Conservation (phyloP, 2,888 invertebrate genomes). For the Yponomeuta evonymella region DNA sequence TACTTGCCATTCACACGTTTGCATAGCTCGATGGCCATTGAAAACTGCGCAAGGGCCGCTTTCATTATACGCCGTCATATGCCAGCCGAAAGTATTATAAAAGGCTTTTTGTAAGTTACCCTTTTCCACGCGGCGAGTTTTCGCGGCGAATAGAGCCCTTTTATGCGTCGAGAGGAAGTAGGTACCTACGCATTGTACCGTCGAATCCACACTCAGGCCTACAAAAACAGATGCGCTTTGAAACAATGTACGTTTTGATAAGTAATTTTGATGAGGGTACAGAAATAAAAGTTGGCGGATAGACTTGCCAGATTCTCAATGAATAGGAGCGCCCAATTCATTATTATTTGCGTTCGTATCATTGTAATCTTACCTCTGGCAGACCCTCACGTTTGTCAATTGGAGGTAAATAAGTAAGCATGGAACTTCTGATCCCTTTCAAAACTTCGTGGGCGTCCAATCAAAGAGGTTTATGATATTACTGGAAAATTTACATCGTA, state of each 20-base stretch:
- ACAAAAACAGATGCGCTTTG: constrained; percentile 55
- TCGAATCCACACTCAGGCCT: constrained; percentile 46
- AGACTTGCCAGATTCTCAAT: not conserved
- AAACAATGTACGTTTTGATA: constrained; percentile 66
- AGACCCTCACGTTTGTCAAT: not conserved
- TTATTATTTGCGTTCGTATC: not conserved
- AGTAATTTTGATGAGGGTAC: constrained; percentile 35
- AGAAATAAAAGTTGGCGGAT: not conserved
- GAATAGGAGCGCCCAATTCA: not conserved
- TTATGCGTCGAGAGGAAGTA: constrained; percentile 50
- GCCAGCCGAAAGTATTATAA: constrained; percentile 64
- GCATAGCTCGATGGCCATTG: constrained; percentile 45
- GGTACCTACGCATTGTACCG: constrained; percentile 40
- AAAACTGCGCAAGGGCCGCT: constrained; percentile 40
- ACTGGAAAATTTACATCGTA: constrained; percentile 71
- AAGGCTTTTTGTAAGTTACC: constrained; percentile 64
- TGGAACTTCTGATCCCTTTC: constrained; percentile 43
- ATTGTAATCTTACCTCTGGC: not conserved
- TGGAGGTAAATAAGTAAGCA: not conserved
- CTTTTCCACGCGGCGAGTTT: constrained; percentile 45
- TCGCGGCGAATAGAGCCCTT: constrained; percentile 55
- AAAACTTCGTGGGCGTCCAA: constrained; percentile 57
- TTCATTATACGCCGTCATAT: constrained; percentile 46
- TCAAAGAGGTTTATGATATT: constrained; percentile 74
- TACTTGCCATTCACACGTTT: constrained; percentile 41